Conservation (phyloP, 92 coral and sea anemone genomes). For the Phymanthus crucifer region DNA sequence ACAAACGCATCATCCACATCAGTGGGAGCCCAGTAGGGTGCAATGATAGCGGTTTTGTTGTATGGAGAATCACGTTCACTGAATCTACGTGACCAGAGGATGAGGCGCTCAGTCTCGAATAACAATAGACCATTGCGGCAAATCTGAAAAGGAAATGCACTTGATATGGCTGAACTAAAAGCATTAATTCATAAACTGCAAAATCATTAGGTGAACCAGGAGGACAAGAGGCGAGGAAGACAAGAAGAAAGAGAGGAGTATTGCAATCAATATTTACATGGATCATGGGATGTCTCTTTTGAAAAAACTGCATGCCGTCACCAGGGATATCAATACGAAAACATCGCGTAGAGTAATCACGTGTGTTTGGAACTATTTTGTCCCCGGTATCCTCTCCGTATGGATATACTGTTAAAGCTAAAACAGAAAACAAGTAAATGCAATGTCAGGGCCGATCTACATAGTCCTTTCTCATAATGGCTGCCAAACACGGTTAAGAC, state of each 20-base stretch:
- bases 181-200: no score
- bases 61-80: slow-evolving; percentile 20
- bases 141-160: no score
- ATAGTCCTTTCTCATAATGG: no score
- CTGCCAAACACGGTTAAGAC: no score
- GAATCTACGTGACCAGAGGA: slow-evolving; percentile 29
- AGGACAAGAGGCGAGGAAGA: no score
- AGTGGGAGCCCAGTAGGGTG: slow-evolving; percentile 30
- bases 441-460: no score
- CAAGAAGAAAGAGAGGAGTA: no score
- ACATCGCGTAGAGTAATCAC: not conserved
- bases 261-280: slow-evolving; percentile 34
- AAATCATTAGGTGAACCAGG: no score
- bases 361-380: slow-evolving; percentile 10
- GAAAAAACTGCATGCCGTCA: slow-evolving; percentile 25
- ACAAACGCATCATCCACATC: slow-evolving; percentile 21
- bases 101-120: slow-evolving; percentile 5
- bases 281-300: slow-evolving; percentile 6
- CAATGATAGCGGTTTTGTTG: slow-evolving; percentile 3
- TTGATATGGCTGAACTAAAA: no score
- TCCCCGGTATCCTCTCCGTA: slow-evolving; percentile 13
- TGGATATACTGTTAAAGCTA: not conserved
- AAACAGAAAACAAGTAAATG: no score
- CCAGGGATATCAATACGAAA: slow-evolving; percentile 20
- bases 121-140: no score